These are phyloP conservation scores for Hemichromis elongatus DNA, from an alignment of 2,113 vertebrate species.

Conservation along the genomic window DNA sequence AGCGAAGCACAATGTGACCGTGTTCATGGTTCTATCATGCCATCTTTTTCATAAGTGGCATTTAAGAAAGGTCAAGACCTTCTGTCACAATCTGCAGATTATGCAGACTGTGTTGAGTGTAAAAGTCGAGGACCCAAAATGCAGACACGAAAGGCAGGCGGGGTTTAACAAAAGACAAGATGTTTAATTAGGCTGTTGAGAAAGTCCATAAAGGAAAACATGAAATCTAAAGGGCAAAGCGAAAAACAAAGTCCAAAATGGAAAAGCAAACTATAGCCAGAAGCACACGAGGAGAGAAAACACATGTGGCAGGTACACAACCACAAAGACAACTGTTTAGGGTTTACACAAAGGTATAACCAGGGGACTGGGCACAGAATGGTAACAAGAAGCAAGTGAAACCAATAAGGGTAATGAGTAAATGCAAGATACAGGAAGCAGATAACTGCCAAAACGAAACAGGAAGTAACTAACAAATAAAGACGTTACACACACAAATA, in stretches of 20 bases:
- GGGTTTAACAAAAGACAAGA: not conserved
- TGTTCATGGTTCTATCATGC: not conserved
- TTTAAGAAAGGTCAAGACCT: not conserved
- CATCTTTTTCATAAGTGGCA: not conserved
- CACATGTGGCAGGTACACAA: not conserved
- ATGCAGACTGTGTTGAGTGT: not conserved
- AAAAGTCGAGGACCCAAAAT: not conserved
- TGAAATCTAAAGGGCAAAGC: not conserved
- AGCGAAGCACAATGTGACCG: not conserved
- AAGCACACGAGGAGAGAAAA: not conserved
- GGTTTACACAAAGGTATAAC: not conserved
- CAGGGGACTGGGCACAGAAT: accelerated
- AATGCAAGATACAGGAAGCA: not conserved
- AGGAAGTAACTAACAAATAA: not conserved
- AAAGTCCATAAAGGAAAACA: not conserved
- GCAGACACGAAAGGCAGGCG: accelerated
- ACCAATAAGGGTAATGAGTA: not conserved
- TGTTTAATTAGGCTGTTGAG: not conserved
- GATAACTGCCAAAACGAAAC: not conserved
- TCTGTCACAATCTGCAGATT: not conserved
- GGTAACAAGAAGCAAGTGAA: not conserved
- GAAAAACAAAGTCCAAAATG: not conserved
- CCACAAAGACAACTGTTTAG: not conserved
- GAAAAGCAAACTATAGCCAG: not conserved
- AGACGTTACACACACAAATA: not conserved